Evolutionary conservation across 37 sponge, comb jelly and placozoan genomes (phyloP), one percentile per base, ranked within the genome.

Genomic region (Lycopodina hypogea): DNA sequence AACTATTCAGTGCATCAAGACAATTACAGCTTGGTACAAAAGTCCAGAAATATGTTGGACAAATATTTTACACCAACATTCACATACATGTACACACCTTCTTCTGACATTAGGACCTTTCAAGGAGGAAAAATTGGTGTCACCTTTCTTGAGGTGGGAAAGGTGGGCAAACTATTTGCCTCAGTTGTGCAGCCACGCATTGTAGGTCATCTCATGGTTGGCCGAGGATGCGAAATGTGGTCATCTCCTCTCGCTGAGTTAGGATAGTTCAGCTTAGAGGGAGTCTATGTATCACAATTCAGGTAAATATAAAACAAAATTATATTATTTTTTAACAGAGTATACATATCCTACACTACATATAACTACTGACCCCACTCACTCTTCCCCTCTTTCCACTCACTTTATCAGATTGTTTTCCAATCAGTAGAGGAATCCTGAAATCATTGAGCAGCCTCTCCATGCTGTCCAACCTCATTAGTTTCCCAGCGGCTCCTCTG

Each of bases 401-500:
- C 40, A 48, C 65, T 18, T 29, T 26, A 45, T 68, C 56, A 19
- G 55, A 28, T 14, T 68, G 37, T 21, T 57, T 61, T 19, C 81
- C 82, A 35, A 87, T 73, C 29, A 76, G 81, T 9, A 87, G 61
- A 32, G 87, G 87, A 26, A 87, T 87, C 9, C 87, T 37, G 56
- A 87, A 77, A 66, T 81, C 82, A 63, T 87, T 82, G 72, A 87
- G 17, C 64, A 87, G 56, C 22, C 29, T 71, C 72, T 87, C 82
- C 71, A 81, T 76, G 42, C 77, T 74, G 55, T 76, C 65, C 11
- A 87, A 24, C 51, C 35, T 81, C 70, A 81, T 81, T 56, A 87
- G 77, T 15, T 82, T 39, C 14, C 87, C 87, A 62, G 87, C 80
- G 8, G 87, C 87, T 57, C 87, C 87, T 29, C 87, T 80, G 24